Evolutionary conservation across 2,797 vertebrate species (phyloP).

Genomic region (Alfaro cultratus): DNA sequence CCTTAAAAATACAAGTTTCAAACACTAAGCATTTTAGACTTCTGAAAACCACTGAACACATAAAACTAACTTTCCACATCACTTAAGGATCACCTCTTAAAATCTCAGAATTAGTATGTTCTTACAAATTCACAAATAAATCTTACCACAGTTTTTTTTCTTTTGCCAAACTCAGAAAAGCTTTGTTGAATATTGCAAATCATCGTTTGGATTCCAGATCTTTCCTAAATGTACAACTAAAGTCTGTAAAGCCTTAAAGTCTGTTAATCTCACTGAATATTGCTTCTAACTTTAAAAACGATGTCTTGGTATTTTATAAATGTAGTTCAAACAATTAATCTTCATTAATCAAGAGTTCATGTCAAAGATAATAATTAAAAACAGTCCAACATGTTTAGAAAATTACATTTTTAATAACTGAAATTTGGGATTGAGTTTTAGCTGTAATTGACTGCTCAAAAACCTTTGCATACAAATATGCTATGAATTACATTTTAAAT

Average conservation of each 20-base stretch:
- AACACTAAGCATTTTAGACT: neutral
- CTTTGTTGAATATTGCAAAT: neutral
- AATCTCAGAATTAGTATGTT: neutral
- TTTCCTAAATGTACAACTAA: neutral
- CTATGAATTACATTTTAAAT: slow-evolving; percentile 47
- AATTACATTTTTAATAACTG: neutral
- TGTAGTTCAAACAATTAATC: neutral
- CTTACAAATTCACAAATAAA: neutral
- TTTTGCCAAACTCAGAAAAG: neutral
- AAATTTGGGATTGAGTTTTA: neutral
- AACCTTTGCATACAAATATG: neutral
- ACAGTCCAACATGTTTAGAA: neutral
- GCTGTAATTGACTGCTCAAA: neutral
- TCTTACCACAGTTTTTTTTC: neutral
- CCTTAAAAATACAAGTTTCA: neutral
- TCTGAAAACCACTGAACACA: neutral
- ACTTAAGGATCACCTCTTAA: neutral
- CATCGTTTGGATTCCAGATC: neutral
- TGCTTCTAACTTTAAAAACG: neutral
- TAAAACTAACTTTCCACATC: neutral
- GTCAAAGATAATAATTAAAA: neutral
- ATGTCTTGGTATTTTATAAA: neutral
- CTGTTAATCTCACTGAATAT: neutral
- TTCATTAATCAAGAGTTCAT: neutral
- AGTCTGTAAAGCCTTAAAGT: neutral